Conservation (phyloP, 2,113 vertebrate species). For the Megalops atlanticus region DNA sequence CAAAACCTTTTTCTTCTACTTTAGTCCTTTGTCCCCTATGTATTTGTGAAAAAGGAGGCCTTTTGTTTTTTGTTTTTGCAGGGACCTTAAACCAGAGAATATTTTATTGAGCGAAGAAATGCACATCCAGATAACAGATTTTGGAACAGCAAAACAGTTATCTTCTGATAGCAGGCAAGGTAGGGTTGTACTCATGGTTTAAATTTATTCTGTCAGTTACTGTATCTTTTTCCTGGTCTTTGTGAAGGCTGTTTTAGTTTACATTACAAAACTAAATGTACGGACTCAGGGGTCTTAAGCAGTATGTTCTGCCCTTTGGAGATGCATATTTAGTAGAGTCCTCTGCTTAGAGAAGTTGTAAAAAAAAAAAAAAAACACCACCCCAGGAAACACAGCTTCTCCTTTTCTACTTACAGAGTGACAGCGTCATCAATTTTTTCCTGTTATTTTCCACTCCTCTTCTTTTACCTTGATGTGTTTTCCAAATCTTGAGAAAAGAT, state of each 20-base stretch:
- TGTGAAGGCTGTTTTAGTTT: background rate
- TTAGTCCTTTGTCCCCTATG: background rate
- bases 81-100: constrained; percentile 98
- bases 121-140: constrained; percentile 99
- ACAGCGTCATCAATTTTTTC: background rate
- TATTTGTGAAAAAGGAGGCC: constrained; percentile 32
- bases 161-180: constrained; percentile 96
- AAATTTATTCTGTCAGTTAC: too few relatives aligned
- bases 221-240: background rate
- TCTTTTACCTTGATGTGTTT: background rate
- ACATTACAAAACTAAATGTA: background rate
- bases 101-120: constrained; percentile 97
- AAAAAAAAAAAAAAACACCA: background rate
- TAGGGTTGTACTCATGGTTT: constrained; percentile 34
- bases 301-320: background rate
- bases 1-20: background rate
- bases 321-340: background rate
- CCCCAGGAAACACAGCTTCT: background rate
- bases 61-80: constrained; percentile 60
- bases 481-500: background rate
- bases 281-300: background rate
- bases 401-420: background rate
- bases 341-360: background rate
- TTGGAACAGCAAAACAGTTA: constrained; percentile 95
- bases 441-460: background rate